phyloP scores from a whole-genome alignment of 2,797 vertebrate species.

The Podargus strigoides region DNA sequence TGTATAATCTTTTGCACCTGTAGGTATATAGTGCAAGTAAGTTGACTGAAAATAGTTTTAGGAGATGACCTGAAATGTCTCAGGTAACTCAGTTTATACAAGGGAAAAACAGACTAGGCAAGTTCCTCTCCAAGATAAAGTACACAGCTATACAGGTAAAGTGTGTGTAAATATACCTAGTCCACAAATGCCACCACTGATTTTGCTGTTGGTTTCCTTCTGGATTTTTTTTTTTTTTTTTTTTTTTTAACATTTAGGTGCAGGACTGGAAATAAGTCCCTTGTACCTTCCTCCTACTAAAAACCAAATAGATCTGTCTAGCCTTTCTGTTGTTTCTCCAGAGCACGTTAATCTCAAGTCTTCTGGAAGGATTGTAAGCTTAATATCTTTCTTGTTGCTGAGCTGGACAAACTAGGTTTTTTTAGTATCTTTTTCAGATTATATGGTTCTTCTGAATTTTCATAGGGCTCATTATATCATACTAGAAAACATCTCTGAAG shows the following conservation, averaged over 20 bases:
- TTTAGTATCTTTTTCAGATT: neutral
- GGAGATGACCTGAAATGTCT: neutral
- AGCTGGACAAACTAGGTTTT: neutral
- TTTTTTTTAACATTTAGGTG: neutral
- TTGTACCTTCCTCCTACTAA: neutral
- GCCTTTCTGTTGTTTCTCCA: neutral
- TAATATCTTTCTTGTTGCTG: accelerated
- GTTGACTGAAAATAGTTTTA: neutral
- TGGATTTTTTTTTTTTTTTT: no score
- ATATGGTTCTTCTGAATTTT: neutral
- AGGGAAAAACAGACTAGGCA: neutral
- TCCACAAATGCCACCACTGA: neutral
- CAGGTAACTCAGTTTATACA: neutral
- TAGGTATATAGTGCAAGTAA: neutral
- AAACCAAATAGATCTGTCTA: neutral
- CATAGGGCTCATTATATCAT: neutral
- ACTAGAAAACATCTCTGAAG: neutral
- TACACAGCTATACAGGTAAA: neutral
- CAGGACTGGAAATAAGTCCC: neutral
- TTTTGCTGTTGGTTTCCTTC: neutral
- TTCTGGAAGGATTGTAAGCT: neutral
- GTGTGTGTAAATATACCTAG: neutral
- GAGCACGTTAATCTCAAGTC: neutral
- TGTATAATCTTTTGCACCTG: neutral
- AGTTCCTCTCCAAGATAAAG: neutral